A percentile compares a stretch with the other conserved stretches of the same genome.
Conservation (phyloP, 2,113 vertebrate genomes). For the Pelecanoides urinatrix region DNA sequence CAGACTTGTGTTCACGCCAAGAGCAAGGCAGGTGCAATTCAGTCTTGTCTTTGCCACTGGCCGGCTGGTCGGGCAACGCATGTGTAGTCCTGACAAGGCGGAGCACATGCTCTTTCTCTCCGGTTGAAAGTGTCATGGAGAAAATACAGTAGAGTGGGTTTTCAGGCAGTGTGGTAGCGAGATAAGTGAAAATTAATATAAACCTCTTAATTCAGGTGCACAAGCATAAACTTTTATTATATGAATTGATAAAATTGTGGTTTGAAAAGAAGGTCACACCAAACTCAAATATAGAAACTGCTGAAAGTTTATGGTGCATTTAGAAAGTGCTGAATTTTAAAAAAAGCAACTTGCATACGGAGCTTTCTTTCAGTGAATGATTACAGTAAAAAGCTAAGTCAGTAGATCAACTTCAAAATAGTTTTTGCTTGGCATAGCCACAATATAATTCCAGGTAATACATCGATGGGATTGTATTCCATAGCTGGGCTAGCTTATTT, state of each 20-base stretch:
- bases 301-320: neutral
- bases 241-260: neutral
- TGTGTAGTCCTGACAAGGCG: neutral
- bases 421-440: neutral
- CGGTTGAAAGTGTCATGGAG: neutral
- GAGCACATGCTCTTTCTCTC: neutral
- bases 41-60: neutral
- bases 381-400: neutral
- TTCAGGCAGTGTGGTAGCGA: neutral
- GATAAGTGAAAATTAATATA: neutral
- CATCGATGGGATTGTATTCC: neutral
- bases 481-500: neutral
- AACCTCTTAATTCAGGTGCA: neutral
- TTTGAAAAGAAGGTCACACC: neutral
- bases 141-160: neutral
- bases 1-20: neutral
- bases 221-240: neutral
- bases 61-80: fast-evolving
- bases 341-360: neutral
- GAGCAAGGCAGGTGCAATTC: neutral
- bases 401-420: neutral
- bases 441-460: neutral
- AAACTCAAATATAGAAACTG: neutral
- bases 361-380: neutral
- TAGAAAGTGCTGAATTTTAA: neutral